Base-by-base conservation (phyloP, 2,797 vertebrate genomes). In the Micromesistius poutassou region DNA sequence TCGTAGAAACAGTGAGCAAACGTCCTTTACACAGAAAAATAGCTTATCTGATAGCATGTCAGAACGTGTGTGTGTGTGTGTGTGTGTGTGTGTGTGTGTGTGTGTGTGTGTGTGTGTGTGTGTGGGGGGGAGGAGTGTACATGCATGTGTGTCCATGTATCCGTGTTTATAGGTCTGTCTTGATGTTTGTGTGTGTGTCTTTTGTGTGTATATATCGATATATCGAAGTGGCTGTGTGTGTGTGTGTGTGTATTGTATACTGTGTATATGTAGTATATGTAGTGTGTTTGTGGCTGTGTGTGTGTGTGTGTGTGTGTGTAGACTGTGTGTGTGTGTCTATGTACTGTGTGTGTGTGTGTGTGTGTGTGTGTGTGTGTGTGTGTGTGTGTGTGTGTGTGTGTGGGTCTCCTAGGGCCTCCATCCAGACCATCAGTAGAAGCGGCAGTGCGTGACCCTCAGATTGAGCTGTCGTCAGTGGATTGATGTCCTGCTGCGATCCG, bases 401-500 rank as follows among this genome's bases (percentile, higher is more conserved):
- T 13, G 62, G 62, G 62, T 68, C 62, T 68, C 62, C 25, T 3
- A 28, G 62, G 62, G 62, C 62, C 62, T 68, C 62, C 62, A 68
- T 68, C 62, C 62, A 68, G 62, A 10, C 62, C 28, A 68, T 68
- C 62, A 68, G 62, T 28, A 68, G 62, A 68, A 28, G n/a, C 62
- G 62, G 62, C 9, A 9, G 62, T 28, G 62, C 25, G 62, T 28
- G 62, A 68, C 62, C 62, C 62, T 68, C 62, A 68, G n/a, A 68
- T 68, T 68, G 62, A 68, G 62, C 62, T 68, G 62, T 68, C 62
- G 62, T 28, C 62, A 68, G 25, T 68, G 62, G 62, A 68, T 68
- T 25, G 62, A 68, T 68, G 62, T 28, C 62, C 62, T 68, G 62
- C 25, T 68, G n/a, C 62, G 25, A 9, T 28, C 62, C 3, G 25